Evolutionary conservation across 2,113 vertebrate species (phyloP).

Genomic region (Laterallus jamaicensis): DNA sequence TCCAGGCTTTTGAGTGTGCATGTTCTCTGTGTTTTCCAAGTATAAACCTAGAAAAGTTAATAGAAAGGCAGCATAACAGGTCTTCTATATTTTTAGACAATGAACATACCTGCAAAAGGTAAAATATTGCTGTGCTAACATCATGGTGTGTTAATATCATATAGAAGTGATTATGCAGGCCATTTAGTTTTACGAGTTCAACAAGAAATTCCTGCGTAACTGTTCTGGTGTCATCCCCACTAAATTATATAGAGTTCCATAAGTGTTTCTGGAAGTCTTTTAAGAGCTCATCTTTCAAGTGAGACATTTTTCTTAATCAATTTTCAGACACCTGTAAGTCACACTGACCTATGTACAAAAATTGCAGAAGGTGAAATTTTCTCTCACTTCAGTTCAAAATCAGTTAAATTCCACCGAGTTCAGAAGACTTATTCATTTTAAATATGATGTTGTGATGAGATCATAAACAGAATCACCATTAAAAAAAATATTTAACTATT

Average conservation of each 20-base stretch:
- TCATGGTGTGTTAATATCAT: background rate
- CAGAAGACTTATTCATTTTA: background rate
- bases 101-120: background rate
- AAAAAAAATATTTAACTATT: background rate
- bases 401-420: background rate
- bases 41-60: background rate
- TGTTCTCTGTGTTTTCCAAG: background rate
- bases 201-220: background rate
- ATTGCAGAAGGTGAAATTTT: background rate
- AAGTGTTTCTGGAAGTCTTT: background rate
- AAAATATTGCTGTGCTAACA: background rate
- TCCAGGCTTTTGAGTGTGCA: background rate
- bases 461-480: background rate
- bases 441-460: background rate
- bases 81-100: background rate
- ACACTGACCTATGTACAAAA: background rate
- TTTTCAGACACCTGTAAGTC: background rate
- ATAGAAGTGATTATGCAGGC: background rate
- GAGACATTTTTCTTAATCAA: background rate
- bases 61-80: background rate
- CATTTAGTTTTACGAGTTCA: background rate
- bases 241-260: background rate
- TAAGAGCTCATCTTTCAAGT: background rate
- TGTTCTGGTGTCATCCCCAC: rapidly evolving
- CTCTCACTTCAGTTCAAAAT: background rate